A percentile compares a stretch with the other conserved stretches of the same genome.
Conservation (phyloP, 2,113 vertebrate genomes). For the Acinonyx jubatus region DNA sequence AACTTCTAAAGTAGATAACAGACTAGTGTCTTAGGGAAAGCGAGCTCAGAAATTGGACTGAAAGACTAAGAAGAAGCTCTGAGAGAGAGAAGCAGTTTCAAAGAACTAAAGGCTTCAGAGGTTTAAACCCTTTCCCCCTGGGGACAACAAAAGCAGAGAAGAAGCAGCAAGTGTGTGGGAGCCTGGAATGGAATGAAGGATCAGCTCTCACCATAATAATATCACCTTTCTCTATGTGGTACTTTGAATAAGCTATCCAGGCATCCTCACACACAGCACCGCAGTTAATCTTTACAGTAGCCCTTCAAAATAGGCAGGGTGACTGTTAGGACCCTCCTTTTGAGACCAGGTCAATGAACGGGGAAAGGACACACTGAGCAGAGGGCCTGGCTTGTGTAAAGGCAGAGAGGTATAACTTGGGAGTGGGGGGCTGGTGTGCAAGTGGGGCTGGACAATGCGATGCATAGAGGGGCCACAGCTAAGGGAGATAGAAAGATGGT, state of each 20-base stretch:
- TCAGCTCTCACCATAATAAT: background rate
- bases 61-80: slow-evolving; percentile 10
- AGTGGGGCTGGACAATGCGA: background rate
- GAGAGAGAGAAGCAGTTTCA: background rate
- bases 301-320: background rate
- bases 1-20: background rate
- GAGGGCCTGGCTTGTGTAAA: background rate
- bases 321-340: background rate
- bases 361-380: background rate
- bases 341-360: background rate
- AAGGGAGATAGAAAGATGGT: background rate
- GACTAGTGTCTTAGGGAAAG: background rate
- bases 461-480: background rate
- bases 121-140: background rate
- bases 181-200: background rate
- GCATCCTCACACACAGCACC: background rate
- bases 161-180: background rate
- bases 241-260: background rate
- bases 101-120: background rate
- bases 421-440: background rate
- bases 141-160: background rate
- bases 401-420: background rate
- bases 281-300: background rate
- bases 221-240: background rate
- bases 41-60: background rate